Base-by-base conservation (phyloP, 2,888 invertebrate species). In the Scaptomyza cyrtandrae region DNA sequence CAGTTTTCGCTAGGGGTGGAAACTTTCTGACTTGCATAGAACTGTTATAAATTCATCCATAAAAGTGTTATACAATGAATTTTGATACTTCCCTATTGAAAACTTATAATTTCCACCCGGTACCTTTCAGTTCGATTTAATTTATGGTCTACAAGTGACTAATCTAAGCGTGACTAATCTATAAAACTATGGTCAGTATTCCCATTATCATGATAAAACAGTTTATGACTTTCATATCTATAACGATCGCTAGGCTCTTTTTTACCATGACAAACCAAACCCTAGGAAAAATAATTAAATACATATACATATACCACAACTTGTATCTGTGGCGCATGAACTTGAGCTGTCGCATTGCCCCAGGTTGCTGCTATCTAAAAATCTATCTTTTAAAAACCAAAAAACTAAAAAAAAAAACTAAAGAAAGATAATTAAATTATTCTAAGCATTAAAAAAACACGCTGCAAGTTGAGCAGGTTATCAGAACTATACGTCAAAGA, bases 401-500 rank as follows among this genome's bases (percentile, higher is more conserved):
- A 54, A 73, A 59, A 60, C 60, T 55, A 19, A 13, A 54, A 44
- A 67, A 67, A 78, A 24, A 73, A 59, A 63, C 60, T 58, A 19
- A 13, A 54, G 46, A 67, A 67, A 78, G 78, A 78, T 78, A 78
- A 78, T 80, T 78, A 68, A 78, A 78, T 78, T 81, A 75, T 75
- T 73, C 78, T 65, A 70, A 74, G 78, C 73, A 72, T 72, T 72
- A 60, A 54, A 35, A 53, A 61, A 50, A 57, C 48, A 50, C 50
- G 16, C 67, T 52, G 55, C 56, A 62, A 61, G 39, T 48, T 39
- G 45, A 13, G 49, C 57, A 61, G 68, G 75, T 75, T 75, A 81
- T 81, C 81, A 86, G 84, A 67, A 71, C 71, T 78, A 71, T 71
- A 84, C 68, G 87, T 87, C 87, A 73, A 81, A 82, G 82, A 82